Evolutionary conservation across 2,797 vertebrate species (phyloP).

Genomic region (Urocyon cinereoargenteus): DNA sequence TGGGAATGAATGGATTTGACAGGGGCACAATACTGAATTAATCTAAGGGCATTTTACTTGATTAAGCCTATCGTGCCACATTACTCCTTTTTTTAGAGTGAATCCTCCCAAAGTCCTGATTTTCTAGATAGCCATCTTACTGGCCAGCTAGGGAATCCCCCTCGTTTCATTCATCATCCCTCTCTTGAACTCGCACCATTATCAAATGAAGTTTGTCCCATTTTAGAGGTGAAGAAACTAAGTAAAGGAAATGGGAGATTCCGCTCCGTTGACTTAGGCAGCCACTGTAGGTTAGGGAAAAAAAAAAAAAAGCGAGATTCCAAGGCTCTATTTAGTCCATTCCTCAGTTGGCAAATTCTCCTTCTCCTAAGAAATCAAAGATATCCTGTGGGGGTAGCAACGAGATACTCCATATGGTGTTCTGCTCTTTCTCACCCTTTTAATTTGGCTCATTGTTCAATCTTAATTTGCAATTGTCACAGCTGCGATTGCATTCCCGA

Average conservation of each 20-base stretch:
- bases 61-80: neutral
- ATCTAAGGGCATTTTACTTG: neutral
- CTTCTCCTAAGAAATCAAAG: conserved; percentile 68
- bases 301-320: neutral
- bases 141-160: neutral
- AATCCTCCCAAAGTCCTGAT: neutral
- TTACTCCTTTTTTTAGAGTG: neutral
- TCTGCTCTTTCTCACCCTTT: conserved; percentile 80
- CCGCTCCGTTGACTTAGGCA: neutral
- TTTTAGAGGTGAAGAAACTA: conserved; percentile 30
- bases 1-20: neutral
- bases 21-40: neutral
- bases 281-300: neutral
- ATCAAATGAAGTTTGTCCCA: neutral
- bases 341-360: conserved; percentile 44
- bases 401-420: conserved; percentile 70
- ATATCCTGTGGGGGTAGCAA: conserved; percentile 63
- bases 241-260: neutral
- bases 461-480: conserved; percentile 84
- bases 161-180: neutral
- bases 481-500: conserved; percentile 75
- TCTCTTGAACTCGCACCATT: neutral
- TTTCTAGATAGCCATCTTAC: neutral
- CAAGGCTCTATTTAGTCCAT: conserved; percentile 45
- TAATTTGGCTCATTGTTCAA: conserved; percentile 82